These are phyloP conservation scores for Diacarnus erythraeanus DNA, from an alignment of 37 sponge, comb jelly and placozoan species.

Conservation along the genomic window DNA sequence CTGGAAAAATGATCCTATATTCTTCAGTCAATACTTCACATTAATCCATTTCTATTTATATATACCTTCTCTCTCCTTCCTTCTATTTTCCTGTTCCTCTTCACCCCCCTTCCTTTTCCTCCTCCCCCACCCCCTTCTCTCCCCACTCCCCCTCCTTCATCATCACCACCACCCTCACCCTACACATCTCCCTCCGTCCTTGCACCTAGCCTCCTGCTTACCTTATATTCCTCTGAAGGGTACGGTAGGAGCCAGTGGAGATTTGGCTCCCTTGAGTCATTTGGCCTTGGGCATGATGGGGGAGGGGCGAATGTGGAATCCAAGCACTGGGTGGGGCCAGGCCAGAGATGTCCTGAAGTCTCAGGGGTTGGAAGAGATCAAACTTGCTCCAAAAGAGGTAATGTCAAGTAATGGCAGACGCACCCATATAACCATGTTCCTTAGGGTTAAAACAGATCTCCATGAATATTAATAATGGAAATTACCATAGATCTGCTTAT, in stretches of 20 bases:
- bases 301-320: constrained; percentile 97
- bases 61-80: too few relatives aligned
- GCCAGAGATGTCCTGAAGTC: constrained; percentile 77
- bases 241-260: constrained; percentile 96
- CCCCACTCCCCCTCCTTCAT: too few relatives aligned
- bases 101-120: neutral
- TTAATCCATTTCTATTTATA: too few relatives aligned
- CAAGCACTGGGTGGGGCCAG: constrained; percentile 85
- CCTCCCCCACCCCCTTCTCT: too few relatives aligned
- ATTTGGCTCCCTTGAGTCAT: constrained; percentile 94
- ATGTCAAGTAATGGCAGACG: neutral
- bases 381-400: constrained; percentile 83
- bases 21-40: too few relatives aligned
- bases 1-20: too few relatives aligned
- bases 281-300: constrained; percentile 95
- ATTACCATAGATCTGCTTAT: too few relatives aligned
- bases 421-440: too few relatives aligned
- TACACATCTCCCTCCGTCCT: neutral
- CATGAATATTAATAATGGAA: too few relatives aligned
- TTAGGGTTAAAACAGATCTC: too few relatives aligned
- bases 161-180: neutral
- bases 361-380: constrained; percentile 66
- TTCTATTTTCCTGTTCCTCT: too few relatives aligned
- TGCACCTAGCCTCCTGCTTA: constrained; percentile 71
- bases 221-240: constrained; percentile 90